Evolutionary conservation across 2,888 invertebrate genomes (phyloP).

Genomic region (Rhopalosiphum nymphaeae): DNA sequence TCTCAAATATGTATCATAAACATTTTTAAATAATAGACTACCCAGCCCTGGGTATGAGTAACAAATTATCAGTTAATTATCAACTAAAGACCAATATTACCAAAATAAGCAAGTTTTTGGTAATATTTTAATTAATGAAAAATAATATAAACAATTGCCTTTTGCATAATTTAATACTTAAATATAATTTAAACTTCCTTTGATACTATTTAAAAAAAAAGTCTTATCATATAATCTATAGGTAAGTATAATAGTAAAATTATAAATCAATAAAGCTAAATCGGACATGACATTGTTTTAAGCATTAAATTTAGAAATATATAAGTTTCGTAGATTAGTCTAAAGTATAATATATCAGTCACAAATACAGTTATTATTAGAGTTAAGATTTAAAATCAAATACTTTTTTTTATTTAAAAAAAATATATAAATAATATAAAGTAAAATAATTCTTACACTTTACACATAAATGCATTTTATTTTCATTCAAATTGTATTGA

Average conservation of each 20-base stretch:
- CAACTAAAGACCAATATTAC: not conserved
- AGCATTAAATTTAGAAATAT: not conserved
- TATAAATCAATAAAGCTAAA: not conserved
- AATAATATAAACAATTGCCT: too few species aligned
- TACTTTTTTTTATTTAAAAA: not conserved
- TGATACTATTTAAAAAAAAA: not conserved
- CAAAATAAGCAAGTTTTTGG: not conserved
- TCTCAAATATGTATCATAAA: too few species aligned
- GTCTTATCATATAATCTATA: not conserved
- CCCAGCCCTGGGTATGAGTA: not conserved
- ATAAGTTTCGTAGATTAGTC: not conserved
- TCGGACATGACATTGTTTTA: not conserved
- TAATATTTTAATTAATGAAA: not conserved
- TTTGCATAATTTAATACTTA: too few species aligned
- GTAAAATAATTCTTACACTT: not conserved
- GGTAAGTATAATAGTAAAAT: not conserved
- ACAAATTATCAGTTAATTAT: not conserved
- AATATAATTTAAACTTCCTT: not conserved
- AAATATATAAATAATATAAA: not conserved
- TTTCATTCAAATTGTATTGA: not conserved
- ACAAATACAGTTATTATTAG: not conserved
- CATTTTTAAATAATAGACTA: too few species aligned
- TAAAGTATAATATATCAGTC: not conserved
- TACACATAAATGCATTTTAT: not conserved
- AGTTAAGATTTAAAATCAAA: not conserved